Conservation (phyloP, 2,888 invertebrate species). For the Lepidonotus clava region DNA sequence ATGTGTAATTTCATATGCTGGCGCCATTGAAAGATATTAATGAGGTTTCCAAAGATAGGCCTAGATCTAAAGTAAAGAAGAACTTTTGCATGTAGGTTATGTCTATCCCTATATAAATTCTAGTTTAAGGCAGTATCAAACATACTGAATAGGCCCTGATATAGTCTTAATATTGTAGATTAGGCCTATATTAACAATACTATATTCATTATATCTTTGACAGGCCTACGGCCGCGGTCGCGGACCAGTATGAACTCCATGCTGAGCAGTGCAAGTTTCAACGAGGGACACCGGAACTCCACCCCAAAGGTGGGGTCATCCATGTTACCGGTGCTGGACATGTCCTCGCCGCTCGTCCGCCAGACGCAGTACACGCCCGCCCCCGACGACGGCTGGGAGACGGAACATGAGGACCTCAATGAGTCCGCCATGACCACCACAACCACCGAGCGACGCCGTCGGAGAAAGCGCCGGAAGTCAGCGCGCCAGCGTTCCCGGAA, state of each 20-base stretch:
- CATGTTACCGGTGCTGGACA: slow-evolving; percentile 4
- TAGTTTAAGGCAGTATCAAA: too few relatives aligned
- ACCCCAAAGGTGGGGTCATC: neutral
- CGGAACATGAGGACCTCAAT: neutral
- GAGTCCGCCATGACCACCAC: neutral
- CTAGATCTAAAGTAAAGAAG: too few relatives aligned
- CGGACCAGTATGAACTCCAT: slow-evolving; percentile 1
- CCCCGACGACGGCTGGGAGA: slow-evolving; percentile 34
- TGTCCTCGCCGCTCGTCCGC: slow-evolving; percentile 1
- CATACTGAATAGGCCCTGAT: too few relatives aligned
- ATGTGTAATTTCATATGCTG: too few relatives aligned
- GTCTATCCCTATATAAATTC: too few relatives aligned
- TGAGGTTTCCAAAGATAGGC: too few relatives aligned
- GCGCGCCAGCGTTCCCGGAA: neutral
- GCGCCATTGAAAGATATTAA: too few relatives aligned
- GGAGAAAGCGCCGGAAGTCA: slow-evolving; percentile 12
- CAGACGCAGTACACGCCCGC: slow-evolving; percentile 30
- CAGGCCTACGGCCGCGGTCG: neutral
- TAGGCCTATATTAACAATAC: too few relatives aligned
- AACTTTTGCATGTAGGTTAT: too few relatives aligned
- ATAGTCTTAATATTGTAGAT: too few relatives aligned
- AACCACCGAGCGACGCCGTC: neutral
- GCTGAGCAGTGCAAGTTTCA: neutral
- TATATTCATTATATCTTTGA: neutral
- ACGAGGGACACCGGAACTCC: too few relatives aligned